Conservation (phyloP, 1,140 invertebrate genomes). For the Holcopasites calliopsidis region DNA sequence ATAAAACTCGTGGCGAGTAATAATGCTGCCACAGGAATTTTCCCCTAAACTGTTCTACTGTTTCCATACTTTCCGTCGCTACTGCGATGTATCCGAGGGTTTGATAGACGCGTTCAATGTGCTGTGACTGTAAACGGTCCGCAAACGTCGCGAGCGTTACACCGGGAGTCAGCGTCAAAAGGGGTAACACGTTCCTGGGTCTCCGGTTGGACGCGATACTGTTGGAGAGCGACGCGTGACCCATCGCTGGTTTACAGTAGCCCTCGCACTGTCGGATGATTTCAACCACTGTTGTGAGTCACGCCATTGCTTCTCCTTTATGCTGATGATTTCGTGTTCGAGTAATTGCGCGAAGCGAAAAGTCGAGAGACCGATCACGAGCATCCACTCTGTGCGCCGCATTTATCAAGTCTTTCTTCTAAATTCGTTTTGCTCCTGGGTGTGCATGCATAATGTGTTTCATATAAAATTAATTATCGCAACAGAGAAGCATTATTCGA, state of each 20-base stretch:
- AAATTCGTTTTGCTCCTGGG: background rate
- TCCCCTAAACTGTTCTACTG: no score
- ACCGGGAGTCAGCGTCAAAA: background rate
- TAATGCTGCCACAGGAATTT: background rate
- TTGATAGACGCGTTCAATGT: slow-evolving; percentile 7
- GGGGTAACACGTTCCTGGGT: slow-evolving; percentile 15
- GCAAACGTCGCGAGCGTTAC: background rate
- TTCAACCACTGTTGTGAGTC: slow-evolving; percentile 16
- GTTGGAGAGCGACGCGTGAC: background rate
- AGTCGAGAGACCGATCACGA: no score
- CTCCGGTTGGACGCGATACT: slow-evolving; percentile 3
- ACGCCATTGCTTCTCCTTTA: background rate
- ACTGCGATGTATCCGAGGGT: no score
- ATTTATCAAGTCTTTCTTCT: background rate
- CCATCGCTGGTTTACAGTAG: background rate
- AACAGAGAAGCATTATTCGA: no score
- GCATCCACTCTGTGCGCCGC: no score
- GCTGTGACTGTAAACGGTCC: slow-evolving; percentile 13
- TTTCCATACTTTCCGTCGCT: no score
- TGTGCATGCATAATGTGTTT: no score
- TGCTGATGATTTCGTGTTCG: slow-evolving; percentile 9
- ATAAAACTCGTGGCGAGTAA: no score
- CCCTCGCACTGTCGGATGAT: background rate
- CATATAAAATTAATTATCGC: no score
- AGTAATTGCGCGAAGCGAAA: background rate